Percentiles rank a stretch among this genome's conserved stretches.
These are phyloP conservation scores for Phycodurus eques DNA, from an alignment of 2,113 vertebrate genomes.

Conservation along the genomic window DNA sequence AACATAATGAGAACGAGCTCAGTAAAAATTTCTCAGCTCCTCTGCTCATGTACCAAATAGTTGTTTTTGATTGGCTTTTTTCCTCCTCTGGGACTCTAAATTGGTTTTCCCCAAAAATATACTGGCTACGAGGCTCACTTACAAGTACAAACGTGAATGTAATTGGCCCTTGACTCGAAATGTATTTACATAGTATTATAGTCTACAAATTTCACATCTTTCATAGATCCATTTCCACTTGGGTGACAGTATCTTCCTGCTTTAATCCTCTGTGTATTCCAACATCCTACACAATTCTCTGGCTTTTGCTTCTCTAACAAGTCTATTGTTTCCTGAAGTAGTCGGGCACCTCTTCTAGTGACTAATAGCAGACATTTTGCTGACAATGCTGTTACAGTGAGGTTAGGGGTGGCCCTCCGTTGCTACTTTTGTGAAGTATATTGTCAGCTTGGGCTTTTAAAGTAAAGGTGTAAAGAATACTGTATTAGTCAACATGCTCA, in stretches of 20 bases:
- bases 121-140: neutral
- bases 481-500: no score
- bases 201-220: neutral
- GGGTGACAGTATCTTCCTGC: neutral
- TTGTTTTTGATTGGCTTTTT: no score
- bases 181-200: neutral
- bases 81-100: no score
- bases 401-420: constrained; percentile 39
- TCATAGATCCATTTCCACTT: neutral
- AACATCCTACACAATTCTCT: constrained; percentile 28
- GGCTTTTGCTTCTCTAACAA: constrained; percentile 55
- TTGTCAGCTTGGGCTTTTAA: neutral
- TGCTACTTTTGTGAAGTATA: constrained; percentile 16
- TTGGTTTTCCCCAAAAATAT: no score
- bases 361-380: constrained; percentile 64
- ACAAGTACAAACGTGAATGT: neutral
- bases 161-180: neutral
- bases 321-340: constrained; percentile 51
- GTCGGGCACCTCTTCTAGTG: constrained; percentile 44
- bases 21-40: no score
- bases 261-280: constrained; percentile 12
- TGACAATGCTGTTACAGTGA: constrained; percentile 43
- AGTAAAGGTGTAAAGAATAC: neutral
- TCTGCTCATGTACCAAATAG: no score
- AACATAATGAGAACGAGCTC: no score